Evolutionary conservation across 2,888 invertebrate genomes (phyloP).

Genomic region (Ectemnius continuus): DNA sequence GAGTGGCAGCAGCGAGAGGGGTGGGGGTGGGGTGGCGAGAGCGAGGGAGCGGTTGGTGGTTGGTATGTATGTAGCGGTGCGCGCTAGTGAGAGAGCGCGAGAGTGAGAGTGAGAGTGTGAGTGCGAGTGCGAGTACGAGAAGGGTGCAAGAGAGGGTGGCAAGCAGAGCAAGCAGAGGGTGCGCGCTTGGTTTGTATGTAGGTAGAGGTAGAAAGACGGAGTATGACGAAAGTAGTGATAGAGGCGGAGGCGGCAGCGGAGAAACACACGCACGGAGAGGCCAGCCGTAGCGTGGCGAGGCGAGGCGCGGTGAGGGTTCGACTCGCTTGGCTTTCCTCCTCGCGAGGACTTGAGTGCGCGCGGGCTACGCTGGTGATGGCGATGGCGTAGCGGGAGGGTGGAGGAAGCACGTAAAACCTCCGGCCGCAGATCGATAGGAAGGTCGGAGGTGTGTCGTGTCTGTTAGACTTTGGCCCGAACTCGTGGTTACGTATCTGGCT

Average conservation of each 20-base stretch:
- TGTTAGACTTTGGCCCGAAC: constrained; percentile 68
- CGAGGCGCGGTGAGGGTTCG: constrained; percentile 36
- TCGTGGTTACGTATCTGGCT: constrained; percentile 54
- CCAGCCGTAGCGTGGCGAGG: not conserved
- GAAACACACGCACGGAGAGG: constrained; percentile 50
- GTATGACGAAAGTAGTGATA: constrained; percentile 14
- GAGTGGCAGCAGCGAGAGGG: too few species aligned
- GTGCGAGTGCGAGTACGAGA: too few species aligned
- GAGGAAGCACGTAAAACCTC: constrained; percentile 73
- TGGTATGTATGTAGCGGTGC: too few species aligned
- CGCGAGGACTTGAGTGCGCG: constrained; percentile 56
- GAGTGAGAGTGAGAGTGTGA: constrained; percentile 27
- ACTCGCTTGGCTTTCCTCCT: constrained; percentile 57
- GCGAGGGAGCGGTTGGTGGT: too few species aligned
- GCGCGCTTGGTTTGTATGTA: not conserved
- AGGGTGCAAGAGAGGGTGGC: constrained; percentile 17
- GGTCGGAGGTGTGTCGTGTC: constrained; percentile 75
- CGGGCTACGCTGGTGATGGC: constrained; percentile 45
- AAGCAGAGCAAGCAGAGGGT: constrained; percentile 12
- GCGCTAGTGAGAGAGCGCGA: not conserved
- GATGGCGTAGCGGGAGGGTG: constrained; percentile 55
- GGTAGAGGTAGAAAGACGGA: not conserved
- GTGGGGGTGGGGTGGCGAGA: too few species aligned
- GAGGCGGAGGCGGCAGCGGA: constrained; percentile 49
- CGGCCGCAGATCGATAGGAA: constrained; percentile 75